phyloP scores from a whole-genome alignment of 53 echinoderm and acorn worm species.

The Actinopyga echinites region DNA sequence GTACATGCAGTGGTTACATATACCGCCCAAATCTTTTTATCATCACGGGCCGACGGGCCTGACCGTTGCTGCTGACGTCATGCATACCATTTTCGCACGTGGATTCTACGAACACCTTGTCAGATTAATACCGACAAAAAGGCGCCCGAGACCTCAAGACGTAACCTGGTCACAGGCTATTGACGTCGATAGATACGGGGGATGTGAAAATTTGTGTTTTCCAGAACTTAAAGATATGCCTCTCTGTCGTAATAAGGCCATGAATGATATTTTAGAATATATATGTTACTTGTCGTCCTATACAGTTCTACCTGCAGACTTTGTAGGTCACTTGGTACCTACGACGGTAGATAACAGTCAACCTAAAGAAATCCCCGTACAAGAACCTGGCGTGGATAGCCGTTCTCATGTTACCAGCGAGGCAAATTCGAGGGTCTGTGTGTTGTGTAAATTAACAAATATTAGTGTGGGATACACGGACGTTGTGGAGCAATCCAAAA shows the following conservation, averaged over 20 bases:
- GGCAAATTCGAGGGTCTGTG: neutral
- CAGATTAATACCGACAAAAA: neutral
- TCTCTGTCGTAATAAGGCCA: neutral
- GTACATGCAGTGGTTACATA: neutral
- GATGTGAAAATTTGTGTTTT: too few relatives aligned
- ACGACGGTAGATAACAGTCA: neutral
- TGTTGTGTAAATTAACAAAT: neutral
- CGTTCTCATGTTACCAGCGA: neutral
- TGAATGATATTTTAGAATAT: conserved; percentile 10
- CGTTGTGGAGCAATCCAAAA: neutral
- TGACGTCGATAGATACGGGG: neutral
- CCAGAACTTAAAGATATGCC: neutral
- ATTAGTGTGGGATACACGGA: neutral
- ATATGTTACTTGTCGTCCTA: neutral
- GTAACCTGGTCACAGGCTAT: neutral
- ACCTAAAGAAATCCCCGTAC: neutral
- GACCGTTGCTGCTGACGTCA: neutral
- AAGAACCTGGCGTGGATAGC: neutral
- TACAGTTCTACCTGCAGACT: neutral
- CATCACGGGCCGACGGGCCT: neutral
- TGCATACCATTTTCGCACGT: neutral
- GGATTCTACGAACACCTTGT: neutral
- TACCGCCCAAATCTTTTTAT: neutral
- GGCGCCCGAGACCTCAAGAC: neutral
- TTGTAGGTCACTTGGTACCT: neutral